Evolutionary conservation across 2,888 invertebrate genomes (phyloP).

Genomic region (Ichneumoninae sp.): DNA sequence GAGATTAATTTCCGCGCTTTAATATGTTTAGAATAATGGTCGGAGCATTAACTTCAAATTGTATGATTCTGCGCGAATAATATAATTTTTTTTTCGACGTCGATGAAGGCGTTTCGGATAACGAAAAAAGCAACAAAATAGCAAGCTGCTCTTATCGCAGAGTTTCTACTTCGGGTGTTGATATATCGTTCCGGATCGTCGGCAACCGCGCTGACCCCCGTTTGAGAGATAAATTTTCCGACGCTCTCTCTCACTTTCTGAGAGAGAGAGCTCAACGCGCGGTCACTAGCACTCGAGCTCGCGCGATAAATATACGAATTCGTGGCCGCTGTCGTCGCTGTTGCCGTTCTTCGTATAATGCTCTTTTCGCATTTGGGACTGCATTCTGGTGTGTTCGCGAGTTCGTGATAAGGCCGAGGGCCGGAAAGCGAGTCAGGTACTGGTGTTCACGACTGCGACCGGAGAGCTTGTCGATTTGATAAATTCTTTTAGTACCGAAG

Average conservation of each 20-base stretch:
- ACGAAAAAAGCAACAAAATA: constrained; percentile 27
- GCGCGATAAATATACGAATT: constrained; percentile 33
- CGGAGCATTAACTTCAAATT: background rate
- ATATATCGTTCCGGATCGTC: constrained; percentile 56
- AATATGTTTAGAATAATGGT: background rate
- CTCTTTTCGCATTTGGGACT: background rate
- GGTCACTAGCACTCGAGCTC: background rate
- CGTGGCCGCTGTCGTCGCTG: background rate
- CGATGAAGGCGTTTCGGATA: constrained; percentile 19
- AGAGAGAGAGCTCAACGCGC: background rate
- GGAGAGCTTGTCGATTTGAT: constrained; percentile 39
- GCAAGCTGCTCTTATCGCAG: constrained; percentile 47
- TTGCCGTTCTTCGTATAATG: constrained; percentile 6
- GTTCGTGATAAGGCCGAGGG: constrained; percentile 11
- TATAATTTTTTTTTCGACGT: constrained; percentile 13
- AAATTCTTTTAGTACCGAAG: constrained; percentile 39
- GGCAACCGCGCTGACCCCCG: constrained; percentile 64
- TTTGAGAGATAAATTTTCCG: constrained; percentile 62
- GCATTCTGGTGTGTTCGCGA: constrained; percentile 15
- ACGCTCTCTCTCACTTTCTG: constrained; percentile 7
- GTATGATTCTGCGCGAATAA: background rate
- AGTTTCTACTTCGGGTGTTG: constrained; percentile 56
- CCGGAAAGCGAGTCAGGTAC: constrained; percentile 4
- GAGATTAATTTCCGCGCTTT: too few relatives aligned
- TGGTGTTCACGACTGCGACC: background rate